Evolutionary conservation across 2,797 vertebrate genomes (phyloP).

Genomic region (Rhodeus uyekii): DNA sequence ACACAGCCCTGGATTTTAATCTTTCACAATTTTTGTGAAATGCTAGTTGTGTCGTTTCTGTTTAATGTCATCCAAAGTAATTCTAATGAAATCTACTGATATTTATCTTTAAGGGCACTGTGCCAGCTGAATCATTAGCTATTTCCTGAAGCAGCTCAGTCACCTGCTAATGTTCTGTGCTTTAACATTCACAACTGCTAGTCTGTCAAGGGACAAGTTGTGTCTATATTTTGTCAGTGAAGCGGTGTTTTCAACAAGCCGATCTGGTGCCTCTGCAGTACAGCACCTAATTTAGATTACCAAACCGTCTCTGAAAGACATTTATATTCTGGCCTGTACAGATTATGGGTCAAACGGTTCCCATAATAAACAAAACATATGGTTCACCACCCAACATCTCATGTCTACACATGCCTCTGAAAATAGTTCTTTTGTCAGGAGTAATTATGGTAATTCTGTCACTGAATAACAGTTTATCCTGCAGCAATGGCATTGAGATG

Average conservation of each 20-base stretch:
- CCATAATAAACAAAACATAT: background rate
- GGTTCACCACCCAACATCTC: background rate
- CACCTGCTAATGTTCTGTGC: background rate
- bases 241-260: background rate
- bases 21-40: too few species aligned
- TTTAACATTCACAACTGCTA: constrained; percentile 17
- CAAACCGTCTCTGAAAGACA: background rate
- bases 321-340: background rate
- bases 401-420: background rate
- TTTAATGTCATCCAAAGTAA: too few species aligned
- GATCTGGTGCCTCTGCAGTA: background rate
- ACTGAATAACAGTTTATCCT: background rate
- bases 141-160: background rate
- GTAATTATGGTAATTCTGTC: background rate
- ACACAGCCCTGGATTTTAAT: too few species aligned
- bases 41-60: too few species aligned
- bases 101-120: background rate
- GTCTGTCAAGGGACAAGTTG: background rate
- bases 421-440: background rate
- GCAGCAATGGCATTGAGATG: background rate
- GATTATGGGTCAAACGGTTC: background rate
- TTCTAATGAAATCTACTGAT: background rate
- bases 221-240: background rate
- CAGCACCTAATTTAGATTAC: background rate
- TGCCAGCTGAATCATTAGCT: background rate